Evolutionary conservation across 2,113 vertebrate species (phyloP).

Genomic region (Antechinus flavipes): DNA sequence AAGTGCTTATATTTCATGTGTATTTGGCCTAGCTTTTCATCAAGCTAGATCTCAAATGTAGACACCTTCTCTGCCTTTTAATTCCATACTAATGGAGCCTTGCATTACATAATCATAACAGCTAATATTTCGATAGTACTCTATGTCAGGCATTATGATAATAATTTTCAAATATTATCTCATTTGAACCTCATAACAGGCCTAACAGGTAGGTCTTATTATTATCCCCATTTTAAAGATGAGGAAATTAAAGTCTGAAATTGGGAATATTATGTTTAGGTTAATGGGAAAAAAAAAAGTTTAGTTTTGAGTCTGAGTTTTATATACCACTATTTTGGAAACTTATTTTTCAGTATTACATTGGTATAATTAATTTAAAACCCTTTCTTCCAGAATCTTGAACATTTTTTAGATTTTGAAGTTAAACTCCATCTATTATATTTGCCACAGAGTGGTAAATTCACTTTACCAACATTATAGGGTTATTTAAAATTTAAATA

Average conservation of each 20-base stretch:
- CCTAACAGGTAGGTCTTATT: neutral
- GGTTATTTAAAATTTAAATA: neutral
- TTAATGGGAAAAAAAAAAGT: neutral
- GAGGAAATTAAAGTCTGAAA: neutral
- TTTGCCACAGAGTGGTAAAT: neutral
- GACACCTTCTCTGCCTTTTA: neutral
- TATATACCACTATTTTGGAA: constrained; percentile 24
- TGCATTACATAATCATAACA: neutral
- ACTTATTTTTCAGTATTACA: constrained; percentile 3
- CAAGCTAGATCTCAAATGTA: neutral
- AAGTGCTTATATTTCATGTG: neutral
- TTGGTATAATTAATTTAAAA: constrained; percentile 18
- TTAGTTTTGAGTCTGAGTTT: neutral
- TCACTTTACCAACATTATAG: neutral
- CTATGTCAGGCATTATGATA: neutral
- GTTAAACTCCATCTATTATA: constrained; percentile 3
- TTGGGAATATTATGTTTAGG: neutral
- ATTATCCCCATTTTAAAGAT: neutral
- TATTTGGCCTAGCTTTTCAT: neutral
- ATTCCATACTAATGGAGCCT: neutral
- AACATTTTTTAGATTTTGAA: neutral
- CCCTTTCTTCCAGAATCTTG: neutral
- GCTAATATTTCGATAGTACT: neutral
- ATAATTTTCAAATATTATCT: neutral
- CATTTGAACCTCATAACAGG: neutral